Percentiles rank a stretch among this genome's conserved stretches.
These are phyloP conservation scores for Lepidothrix coronata DNA, from an alignment of 2,113 vertebrate species.

Conservation along the genomic window DNA sequence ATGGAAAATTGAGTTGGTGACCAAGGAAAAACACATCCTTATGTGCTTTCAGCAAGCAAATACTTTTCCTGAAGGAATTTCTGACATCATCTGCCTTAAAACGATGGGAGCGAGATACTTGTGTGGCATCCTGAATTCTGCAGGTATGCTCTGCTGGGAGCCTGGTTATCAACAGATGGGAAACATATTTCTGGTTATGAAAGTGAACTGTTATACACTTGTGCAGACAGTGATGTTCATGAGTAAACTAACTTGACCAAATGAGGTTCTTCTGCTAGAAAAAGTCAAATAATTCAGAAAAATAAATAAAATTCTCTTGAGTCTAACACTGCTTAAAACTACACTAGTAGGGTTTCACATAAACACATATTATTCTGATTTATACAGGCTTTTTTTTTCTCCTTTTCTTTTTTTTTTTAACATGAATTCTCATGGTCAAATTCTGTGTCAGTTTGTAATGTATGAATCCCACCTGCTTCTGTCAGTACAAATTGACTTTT, in stretches of 20 bases:
- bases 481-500: not conserved
- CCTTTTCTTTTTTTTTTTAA: too few relatives aligned
- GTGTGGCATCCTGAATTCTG: not conserved
- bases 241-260: too few relatives aligned
- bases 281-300: too few relatives aligned
- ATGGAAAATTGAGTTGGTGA: not conserved
- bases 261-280: too few relatives aligned
- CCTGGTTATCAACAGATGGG: not conserved
- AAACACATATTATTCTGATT: too few relatives aligned
- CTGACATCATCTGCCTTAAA: not conserved
- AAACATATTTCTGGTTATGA: not conserved
- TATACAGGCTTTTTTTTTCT: too few relatives aligned
- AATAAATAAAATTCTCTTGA: too few relatives aligned
- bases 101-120: fast-evolving
- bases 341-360: too few relatives aligned
- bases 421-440: too few relatives aligned
- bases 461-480: not conserved
- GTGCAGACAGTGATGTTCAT: too few relatives aligned
- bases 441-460: not conserved
- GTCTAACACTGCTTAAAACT: too few relatives aligned
- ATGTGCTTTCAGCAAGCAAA: not conserved
- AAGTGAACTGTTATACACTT: too few relatives aligned
- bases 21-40: fast-evolving
- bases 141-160: not conserved
- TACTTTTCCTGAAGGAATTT: not conserved